Percentiles rank a stretch among this genome's conserved stretches.
Evolutionary conservation across 2,113 vertebrate genomes (phyloP).

Genomic region (Balaeniceps rex): DNA sequence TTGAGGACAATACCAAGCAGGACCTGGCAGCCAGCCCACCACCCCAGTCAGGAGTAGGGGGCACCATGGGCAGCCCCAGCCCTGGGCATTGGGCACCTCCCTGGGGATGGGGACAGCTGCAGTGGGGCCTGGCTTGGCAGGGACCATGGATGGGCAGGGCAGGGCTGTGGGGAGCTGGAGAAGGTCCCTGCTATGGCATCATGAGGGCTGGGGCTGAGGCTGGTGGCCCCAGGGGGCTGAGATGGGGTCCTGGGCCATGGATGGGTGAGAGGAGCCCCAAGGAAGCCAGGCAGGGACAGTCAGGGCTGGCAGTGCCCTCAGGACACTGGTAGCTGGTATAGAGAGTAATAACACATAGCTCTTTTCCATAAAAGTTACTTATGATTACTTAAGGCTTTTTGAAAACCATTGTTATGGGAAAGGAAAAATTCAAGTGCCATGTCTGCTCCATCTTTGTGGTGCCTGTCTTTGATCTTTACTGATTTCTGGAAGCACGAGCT

Average conservation of each 20-base stretch:
- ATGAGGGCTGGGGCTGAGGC: no score
- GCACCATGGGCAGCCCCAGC: neutral
- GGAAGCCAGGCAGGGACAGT: neutral
- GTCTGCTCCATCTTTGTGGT: neutral
- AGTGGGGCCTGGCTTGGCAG: neutral
- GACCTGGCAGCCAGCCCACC: neutral
- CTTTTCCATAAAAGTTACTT: neutral
- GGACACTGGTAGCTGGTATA: neutral
- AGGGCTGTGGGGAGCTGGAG: neutral
- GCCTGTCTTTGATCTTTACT: neutral
- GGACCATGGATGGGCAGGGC: neutral
- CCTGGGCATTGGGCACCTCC: neutral
- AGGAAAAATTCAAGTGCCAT: neutral
- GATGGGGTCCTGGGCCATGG: neutral
- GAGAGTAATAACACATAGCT: neutral
- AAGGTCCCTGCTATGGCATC: neutral
- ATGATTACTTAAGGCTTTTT: neutral
- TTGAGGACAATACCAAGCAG: neutral
- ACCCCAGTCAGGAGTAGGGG: neutral
- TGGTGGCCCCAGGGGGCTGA: neutral
- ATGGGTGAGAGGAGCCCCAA: neutral
- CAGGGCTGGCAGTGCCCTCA: neutral
- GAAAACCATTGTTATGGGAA: neutral
- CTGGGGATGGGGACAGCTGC: neutral
- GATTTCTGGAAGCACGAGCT: neutral